phyloP scores from a whole-genome alignment of 2,888 invertebrate genomes.

The Megamerina dolium region DNA sequence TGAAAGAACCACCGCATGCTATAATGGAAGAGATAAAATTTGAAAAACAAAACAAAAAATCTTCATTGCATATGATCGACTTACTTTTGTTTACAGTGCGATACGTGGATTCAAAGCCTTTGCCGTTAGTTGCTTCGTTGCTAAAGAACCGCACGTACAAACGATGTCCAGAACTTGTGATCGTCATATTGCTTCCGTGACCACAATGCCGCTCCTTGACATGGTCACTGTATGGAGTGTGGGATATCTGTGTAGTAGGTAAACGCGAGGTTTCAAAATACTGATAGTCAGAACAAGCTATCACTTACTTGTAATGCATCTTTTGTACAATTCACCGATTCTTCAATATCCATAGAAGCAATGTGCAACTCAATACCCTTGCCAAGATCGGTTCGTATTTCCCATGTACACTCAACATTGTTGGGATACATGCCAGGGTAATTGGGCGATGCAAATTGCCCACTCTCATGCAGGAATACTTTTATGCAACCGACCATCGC shows the following conservation, averaged over 20 bases:
- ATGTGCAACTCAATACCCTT: conserved; percentile 63
- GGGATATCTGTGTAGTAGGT: no score
- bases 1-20: conserved; percentile 72
- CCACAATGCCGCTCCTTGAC: conserved; percentile 35
- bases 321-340: conserved; percentile 53
- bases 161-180: conserved; percentile 53
- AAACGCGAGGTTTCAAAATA: no score
- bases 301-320: conserved; percentile 62
- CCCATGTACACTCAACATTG: conserved; percentile 65
- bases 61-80: no score
- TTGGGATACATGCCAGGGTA: conserved; percentile 57
- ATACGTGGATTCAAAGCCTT: conserved; percentile 63
- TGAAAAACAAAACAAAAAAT: no score
- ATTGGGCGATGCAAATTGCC: conserved; percentile 59
- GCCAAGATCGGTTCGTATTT: conserved; percentile 62
- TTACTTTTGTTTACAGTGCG: conserved; percentile 52
- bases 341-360: conserved; percentile 58
- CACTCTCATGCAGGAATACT: conserved; percentile 53
- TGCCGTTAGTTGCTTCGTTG: conserved; percentile 54
- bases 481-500: conserved; percentile 70
- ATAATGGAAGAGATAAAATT: no score
- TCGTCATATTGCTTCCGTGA: conserved; percentile 15
- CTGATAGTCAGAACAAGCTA: no score
- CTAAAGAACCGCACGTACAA: conserved; percentile 65
- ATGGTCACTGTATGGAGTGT: conserved; percentile 17